Evolutionary conservation across 1,140 invertebrate genomes (phyloP), one percentile per base, ranked within the genome.

Genomic region (Drosophila nebulosa): DNA sequence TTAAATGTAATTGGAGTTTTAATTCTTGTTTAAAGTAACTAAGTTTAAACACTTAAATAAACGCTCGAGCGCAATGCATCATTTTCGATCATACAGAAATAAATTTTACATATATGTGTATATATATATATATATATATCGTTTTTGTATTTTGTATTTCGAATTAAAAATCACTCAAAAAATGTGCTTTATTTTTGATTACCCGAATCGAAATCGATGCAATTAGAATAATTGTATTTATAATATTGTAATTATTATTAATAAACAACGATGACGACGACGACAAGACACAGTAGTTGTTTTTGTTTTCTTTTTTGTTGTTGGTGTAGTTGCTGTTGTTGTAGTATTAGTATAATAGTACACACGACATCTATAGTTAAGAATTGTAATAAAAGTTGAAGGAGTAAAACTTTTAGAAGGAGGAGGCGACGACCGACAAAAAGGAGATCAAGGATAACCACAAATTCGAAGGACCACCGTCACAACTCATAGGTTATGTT

Each of bases 401-500:
- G 72, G 74, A 78, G 68, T 50, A 67, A 68, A 71, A 78, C 57
- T 32, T 59, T 60, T 74, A 64, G 66, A 62, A 70, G 51, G 65
- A 83, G 71, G 66, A 62, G 18, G 26, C 58, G 18, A 14, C 36
- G 27, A 39, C 58, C 35, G 22, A 60, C 71, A 84, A 78, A 75
- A 76, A 71, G 78, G 79, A 85, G 81, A 85, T 85, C 81, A 88
- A 88, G 77, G 86, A 74, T 66, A 74, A 78, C 46, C 78, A 78
- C 30, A 12, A 12, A 39, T 64, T 65, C 64, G 59, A 66, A 32
- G 64, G 69, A 64, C 79, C 74, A 80, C 79, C 85, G 90, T 91
- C 90, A 91, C 90, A 91, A 91, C 69, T 91, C 90, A 64, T 91
- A 91, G 30, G 90, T 90, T 30, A 91, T 91, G 58, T 91, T 91